These are phyloP conservation scores for Aethes cnicana DNA, from an alignment of 2,888 invertebrate genomes.

Conservation along the genomic window DNA sequence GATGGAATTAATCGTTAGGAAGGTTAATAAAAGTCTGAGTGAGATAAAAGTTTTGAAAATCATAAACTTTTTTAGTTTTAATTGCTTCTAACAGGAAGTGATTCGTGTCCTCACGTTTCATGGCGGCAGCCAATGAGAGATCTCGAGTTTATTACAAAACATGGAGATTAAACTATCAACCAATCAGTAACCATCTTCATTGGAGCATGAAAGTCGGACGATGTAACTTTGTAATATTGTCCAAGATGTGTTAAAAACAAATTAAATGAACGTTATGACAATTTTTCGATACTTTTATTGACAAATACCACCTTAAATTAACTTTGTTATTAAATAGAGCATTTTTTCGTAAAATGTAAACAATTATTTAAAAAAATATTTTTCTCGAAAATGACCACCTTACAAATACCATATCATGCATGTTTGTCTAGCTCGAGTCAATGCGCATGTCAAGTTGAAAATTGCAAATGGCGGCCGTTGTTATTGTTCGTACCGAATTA, in stretches of 20 bases:
- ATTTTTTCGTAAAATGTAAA: neutral
- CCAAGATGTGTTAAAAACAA: neutral
- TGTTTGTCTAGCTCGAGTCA: conserved; percentile 76
- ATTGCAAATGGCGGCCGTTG: conserved; percentile 99
- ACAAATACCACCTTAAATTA: neutral
- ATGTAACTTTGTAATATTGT: conserved; percentile 57
- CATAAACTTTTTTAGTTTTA: conserved; percentile 14
- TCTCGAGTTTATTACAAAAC: conserved; percentile 55
- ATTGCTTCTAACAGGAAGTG: conserved; percentile 65
- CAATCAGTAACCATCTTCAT: conserved; percentile 64
- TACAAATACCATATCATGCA: conserved; percentile 62
- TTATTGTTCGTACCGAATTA: conserved; percentile 98
- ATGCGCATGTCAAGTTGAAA: conserved; percentile 90
- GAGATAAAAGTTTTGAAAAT: no score
- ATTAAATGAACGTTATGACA: neutral
- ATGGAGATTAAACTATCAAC: conserved; percentile 59
- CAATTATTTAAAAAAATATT: conserved; percentile 7
- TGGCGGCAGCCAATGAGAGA: conserved; percentile 70
- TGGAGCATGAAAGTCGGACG: conserved; percentile 64
- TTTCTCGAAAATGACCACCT: conserved; percentile 39
- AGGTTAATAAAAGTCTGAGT: no score
- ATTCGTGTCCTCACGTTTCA: conserved; percentile 71
- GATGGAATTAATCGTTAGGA: no score
- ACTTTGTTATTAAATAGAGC: neutral
- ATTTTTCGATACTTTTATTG: neutral